Evolutionary conservation across 2,113 vertebrate genomes (phyloP).

Genomic region (Geothlypis trichas): DNA sequence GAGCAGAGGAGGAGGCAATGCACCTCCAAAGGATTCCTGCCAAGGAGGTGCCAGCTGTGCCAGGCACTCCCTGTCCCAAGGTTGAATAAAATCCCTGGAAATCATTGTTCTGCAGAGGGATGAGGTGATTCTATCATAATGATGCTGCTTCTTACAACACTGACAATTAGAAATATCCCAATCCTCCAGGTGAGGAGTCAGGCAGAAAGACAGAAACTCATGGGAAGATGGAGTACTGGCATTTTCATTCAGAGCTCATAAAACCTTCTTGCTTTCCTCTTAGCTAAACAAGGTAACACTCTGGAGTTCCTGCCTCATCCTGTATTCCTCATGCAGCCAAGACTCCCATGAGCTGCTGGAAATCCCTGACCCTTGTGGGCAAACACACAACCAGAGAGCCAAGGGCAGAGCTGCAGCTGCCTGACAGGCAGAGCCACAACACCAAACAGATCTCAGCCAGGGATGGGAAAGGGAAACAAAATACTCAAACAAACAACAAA

Average conservation of each 20-base stretch:
- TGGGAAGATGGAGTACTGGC: not conserved
- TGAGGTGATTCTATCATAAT: not conserved
- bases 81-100: not conserved
- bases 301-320: not conserved
- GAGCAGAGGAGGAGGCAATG: not conserved
- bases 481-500: not conserved
- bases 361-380: not conserved
- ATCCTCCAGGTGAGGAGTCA: not conserved
- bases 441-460: not conserved
- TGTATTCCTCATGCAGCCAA: not conserved
- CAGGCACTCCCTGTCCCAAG: not conserved
- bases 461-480: not conserved
- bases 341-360: not conserved
- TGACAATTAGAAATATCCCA: not conserved
- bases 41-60: not conserved
- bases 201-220: not conserved
- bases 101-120: constrained; percentile 7
- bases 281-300: not conserved
- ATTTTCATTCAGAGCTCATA: constrained; percentile 18
- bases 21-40: not conserved
- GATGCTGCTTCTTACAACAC: not conserved
- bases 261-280: not conserved
- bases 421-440: not conserved
- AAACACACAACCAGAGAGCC: not conserved
- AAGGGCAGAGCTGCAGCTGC: not conserved